A percentile compares a stretch with the other conserved stretches of the same genome.
These are phyloP conservation scores for Nipponacmea schrenckii DNA, from an alignment of 2,888 invertebrate species.

Conservation along the genomic window DNA sequence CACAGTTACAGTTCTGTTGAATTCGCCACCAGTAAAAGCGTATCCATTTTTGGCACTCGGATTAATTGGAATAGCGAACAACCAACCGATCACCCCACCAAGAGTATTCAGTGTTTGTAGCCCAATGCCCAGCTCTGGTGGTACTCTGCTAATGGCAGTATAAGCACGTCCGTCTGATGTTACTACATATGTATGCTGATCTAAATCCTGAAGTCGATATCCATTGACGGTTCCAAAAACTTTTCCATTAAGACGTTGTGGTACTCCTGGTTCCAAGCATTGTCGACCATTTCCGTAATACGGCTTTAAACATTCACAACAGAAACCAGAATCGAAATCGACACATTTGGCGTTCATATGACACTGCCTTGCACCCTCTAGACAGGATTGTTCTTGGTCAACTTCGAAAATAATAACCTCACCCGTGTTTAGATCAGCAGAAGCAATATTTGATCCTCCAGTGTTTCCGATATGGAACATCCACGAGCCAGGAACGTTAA, in stretches of 20 bases:
- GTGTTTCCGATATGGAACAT: conserved; percentile 83
- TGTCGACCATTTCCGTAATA: conserved; percentile 92
- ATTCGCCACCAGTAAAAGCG: conserved; percentile 80
- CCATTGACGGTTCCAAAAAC: conserved; percentile 87
- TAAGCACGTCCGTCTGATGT: conserved; percentile 76
- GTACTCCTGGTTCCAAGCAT: conserved; percentile 85
- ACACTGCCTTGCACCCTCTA: conserved; percentile 70
- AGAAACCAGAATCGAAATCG: conserved; percentile 86
- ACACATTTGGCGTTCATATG: conserved; percentile 84
- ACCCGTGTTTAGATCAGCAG: conserved; percentile 73
- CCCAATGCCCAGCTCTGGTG: conserved; percentile 79
- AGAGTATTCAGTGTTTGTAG: conserved; percentile 86
- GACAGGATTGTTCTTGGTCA: conserved; percentile 41
- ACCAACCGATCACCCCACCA: conserved; percentile 89
- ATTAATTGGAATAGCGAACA: conserved; percentile 85
- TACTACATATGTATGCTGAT: conserved; percentile 91
- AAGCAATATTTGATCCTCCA: conserved; percentile 74
- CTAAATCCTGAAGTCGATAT: conserved; percentile 77
- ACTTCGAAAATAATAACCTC: conserved; percentile 51
- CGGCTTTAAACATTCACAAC: conserved; percentile 84
- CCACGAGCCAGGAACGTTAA: conserved; percentile 86
- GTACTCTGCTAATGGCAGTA: conserved; percentile 83
- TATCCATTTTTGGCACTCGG: conserved; percentile 87
- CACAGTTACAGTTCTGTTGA: conserved; percentile 86
- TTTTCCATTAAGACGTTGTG: conserved; percentile 88